Conservation (phyloP, 2,888 invertebrate genomes). For the Graphium colonna region DNA sequence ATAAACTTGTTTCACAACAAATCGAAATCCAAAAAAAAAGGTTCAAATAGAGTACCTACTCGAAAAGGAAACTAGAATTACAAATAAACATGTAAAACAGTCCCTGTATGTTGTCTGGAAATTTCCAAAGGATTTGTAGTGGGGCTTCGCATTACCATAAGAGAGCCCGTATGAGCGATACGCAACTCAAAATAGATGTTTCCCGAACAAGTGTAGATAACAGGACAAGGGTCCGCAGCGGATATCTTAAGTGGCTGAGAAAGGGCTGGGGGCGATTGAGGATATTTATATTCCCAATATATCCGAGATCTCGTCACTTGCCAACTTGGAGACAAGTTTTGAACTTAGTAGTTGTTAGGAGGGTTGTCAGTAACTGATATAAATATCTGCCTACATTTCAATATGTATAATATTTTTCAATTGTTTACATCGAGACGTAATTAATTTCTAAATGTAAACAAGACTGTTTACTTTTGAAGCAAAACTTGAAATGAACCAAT, state of each 20-base stretch:
- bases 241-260: constrained; percentile 70
- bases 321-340: constrained; percentile 50
- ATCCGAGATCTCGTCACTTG: constrained; percentile 57
- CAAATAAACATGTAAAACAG: too few relatives aligned
- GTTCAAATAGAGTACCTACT: too few relatives aligned
- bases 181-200: constrained; percentile 39
- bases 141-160: constrained; percentile 25
- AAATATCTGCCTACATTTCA: constrained; percentile 15
- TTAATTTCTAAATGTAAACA: background rate
- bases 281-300: constrained; percentile 74
- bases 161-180: constrained; percentile 16
- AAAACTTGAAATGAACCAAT: too few relatives aligned
- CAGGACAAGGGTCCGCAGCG: constrained; percentile 52
- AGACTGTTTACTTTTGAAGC: too few relatives aligned
- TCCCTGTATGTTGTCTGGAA: constrained; percentile 24
- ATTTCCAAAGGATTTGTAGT: constrained; percentile 27
- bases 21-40: too few relatives aligned
- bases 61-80: too few relatives aligned
- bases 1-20: too few relatives aligned
- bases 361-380: constrained; percentile 31
- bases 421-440: background rate
- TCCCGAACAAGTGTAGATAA: constrained; percentile 33
- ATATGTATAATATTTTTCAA: background rate
- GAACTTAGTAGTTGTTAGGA: constrained; percentile 39
- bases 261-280: constrained; percentile 56